Conservation (phyloP, 1,140 invertebrate genomes). For the Dreissena rostriformis region DNA sequence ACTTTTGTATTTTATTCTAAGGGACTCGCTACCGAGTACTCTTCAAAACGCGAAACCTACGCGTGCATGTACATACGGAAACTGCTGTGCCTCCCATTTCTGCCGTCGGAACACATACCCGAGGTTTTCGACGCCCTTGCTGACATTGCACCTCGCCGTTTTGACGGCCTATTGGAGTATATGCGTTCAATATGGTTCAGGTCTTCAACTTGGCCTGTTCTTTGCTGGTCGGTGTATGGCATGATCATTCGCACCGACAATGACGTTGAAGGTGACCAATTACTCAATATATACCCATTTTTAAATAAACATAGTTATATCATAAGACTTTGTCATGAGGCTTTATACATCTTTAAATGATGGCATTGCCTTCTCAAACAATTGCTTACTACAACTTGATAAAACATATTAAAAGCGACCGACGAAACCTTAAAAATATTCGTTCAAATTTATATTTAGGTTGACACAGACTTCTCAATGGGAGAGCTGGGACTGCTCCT, state of each 20-base stretch:
- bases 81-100: not conserved
- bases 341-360: no score
- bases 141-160: not conserved
- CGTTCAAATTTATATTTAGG: no score
- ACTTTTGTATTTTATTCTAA: not conserved
- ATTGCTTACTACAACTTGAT: no score
- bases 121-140: not conserved
- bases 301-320: no score
- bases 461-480: no score
- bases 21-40: slow-evolving; percentile 15
- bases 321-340: no score
- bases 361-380: no score
- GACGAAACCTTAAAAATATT: no score
- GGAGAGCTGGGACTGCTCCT: no score
- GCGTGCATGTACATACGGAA: not conserved
- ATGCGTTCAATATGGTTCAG: not conserved
- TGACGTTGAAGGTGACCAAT: not conserved
- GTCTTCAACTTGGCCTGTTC: not conserved
- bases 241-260: not conserved
- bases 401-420: no score
- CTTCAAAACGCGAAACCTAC: not conserved
- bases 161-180: not conserved
- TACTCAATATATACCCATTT: no score
- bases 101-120: slow-evolving; percentile 2
- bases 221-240: not conserved